Base-by-base conservation (phyloP, 2,113 vertebrate species). In the Monopterus albus region DNA sequence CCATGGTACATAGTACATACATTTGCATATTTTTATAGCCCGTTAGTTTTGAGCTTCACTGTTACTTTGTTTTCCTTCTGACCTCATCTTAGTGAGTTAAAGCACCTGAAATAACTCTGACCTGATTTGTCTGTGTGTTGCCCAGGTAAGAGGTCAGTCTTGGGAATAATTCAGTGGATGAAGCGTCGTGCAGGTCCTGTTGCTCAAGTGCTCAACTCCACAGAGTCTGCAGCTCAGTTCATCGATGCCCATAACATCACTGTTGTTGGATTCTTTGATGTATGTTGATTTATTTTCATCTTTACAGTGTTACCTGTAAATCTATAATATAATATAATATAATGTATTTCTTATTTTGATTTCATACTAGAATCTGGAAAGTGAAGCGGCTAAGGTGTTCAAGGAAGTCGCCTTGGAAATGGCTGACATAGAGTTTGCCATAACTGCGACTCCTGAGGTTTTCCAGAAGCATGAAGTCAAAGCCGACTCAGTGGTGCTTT, bases 241-340 rank as follows among this genome's bases (percentile, higher is more conserved):
- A 35, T 94, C 7, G 21, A 35, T 0, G 29, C 92, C n/a, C 77
- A 88, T 36, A 89, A 94, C 0, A 1, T 94, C 55, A 71, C 90
- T 0, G 94, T 94, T 0, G 11, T 98, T 0, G 97, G 96, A 49
- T 99, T 99, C 87, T 97, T 99, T 77, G 85, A 93, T 79, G 97
- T 97, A 83, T 7, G 75, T 67, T 23, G 13, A 14, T 31, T 6
- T 26, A 0, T 13, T 20, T 38, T 4, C 14, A 39, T 25, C 9
- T 4, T 4, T 10, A 17, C 10, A 3, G 13, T 6, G 21, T 36
- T 12, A 18, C 21, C 5, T 2, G 10, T 35, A 40, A 6, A 45
- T 18, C n/a, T n/a, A n/a, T n/a, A n/a, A n/a, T n/a, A n/a, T n/a
- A n/a, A n/a, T n/a, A n/a, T n/a, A 23, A 21, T 3, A 17, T 13